phyloP scores from a whole-genome alignment of 2,888 invertebrate genomes.

The Pristionchus mayeri region DNA sequence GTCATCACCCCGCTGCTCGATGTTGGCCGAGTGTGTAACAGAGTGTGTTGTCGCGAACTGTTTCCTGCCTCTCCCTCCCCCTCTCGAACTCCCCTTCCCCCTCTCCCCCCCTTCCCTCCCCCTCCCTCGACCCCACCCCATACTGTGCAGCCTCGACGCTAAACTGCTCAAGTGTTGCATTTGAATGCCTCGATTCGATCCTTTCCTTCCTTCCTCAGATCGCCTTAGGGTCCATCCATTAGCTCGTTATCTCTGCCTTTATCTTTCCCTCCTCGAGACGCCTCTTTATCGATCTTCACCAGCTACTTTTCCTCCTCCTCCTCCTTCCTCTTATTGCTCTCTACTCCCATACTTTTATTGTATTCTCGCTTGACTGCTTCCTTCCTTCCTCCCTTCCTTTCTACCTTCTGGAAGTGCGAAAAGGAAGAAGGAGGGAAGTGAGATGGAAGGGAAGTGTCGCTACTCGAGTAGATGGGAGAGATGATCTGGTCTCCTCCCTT shows the following conservation, averaged over 20 bases:
- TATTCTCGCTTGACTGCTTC: background rate
- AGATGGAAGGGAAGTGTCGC: too few species aligned
- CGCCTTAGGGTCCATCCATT: background rate
- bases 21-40: constrained; percentile 5
- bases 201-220: background rate
- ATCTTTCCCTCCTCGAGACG: background rate
- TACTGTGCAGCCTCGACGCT: background rate
- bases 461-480: background rate
- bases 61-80: background rate
- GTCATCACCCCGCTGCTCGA: too few species aligned
- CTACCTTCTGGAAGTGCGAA: constrained; percentile 28
- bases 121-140: constrained; percentile 10
- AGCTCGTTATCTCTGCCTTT: background rate
- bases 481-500: background rate
- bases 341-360: background rate
- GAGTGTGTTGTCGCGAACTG: constrained; percentile 27
- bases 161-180: background rate
- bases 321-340: background rate
- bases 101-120: background rate
- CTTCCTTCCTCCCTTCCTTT: too few species aligned
- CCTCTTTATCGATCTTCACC: constrained; percentile 14
- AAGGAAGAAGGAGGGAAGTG: background rate
- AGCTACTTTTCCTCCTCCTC: background rate
- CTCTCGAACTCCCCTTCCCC: background rate
- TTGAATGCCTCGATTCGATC: too few species aligned